phyloP scores from a whole-genome alignment of 2,113 vertebrate genomes.

The mouse (Mus musculus) region DNA sequence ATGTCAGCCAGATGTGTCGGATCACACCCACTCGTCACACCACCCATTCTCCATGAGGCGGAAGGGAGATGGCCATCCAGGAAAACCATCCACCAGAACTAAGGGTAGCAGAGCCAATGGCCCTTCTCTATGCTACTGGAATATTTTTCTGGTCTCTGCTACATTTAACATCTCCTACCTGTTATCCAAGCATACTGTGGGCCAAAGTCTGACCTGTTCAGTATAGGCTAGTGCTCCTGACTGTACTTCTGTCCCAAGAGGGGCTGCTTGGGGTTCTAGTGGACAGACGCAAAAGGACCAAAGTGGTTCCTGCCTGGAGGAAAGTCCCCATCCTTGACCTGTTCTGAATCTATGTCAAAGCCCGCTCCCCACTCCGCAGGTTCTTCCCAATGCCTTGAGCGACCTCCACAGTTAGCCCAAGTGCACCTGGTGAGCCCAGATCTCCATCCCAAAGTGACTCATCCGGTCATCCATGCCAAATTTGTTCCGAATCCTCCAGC shows the following conservation, averaged over 20 bases:
- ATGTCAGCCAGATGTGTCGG: neutral
- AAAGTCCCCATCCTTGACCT: neutral
- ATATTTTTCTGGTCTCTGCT: neutral
- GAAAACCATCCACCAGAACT: constrained; percentile 11
- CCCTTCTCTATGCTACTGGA: neutral
- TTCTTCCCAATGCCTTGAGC: neutral
- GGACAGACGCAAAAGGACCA: neutral
- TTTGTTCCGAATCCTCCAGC: constrained; percentile 9
- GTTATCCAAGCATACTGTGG: constrained; percentile 11
- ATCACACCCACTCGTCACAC: neutral
- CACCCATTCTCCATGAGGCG: neutral
- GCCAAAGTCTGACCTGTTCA: neutral
- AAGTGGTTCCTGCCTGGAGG: neutral
- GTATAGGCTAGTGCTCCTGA: neutral
- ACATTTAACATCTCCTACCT: neutral
- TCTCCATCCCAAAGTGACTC: neutral
- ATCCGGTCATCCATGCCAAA: neutral
- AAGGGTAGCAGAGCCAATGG: neutral
- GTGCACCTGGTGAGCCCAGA: neutral
- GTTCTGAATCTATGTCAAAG: neutral
- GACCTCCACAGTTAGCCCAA: neutral
- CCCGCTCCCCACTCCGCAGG: neutral
- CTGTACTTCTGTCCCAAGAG: neutral
- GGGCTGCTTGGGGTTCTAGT: neutral
- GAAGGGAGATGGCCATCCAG: neutral